Base-by-base conservation (phyloP, 2,113 vertebrate genomes). In the Bujurquina vittata region DNA sequence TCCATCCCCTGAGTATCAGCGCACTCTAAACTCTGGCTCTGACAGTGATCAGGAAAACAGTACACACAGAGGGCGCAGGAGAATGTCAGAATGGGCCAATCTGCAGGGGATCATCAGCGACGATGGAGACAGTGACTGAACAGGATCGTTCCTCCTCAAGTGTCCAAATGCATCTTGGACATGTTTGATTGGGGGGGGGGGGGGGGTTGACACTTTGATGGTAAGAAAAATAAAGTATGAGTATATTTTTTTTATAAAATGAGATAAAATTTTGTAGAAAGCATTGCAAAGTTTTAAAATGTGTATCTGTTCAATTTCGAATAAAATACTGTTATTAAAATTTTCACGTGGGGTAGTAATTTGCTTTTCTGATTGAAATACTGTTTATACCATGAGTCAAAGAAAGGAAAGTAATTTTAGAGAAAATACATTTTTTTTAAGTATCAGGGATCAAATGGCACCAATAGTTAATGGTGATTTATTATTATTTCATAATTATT, bases 71-170 rank as follows among this genome's bases (percentile, higher is more conserved):
- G 74, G 74, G 3, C 75, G 12, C 31, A 90, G 78, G 81, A 91
- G 83, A 89, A 22, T 73, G 3, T 87, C 89, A 0, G 77, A 94
- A 79, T 96, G 96, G 96, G 72, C 82, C 58, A 94, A 95, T 52
- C 94, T 97, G 79, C 92, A 84, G 3, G 97, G 97, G 15, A 93
- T 97, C 88, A 97, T 98, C 85, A 97, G 96, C 55, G 97, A 97
- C 22, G 97, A 97, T 0, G 94, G 86, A 1, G 96, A 97, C 67
- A 97, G 96, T 33, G 90, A 94, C 79, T 97, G 89, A 96, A 22
- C 1, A 3, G 5, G 5, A 10, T 20, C 6, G 4, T 17, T 67
- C n/a, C 33, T 31, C 2, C 26, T 31, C 4, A 61, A 57, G 18
- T 55, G 8, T 81, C 67, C 5, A 23, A 4, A 69, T 20, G 7